Base-by-base conservation (phyloP, 2,888 invertebrate species). In the Agelastica alni region DNA sequence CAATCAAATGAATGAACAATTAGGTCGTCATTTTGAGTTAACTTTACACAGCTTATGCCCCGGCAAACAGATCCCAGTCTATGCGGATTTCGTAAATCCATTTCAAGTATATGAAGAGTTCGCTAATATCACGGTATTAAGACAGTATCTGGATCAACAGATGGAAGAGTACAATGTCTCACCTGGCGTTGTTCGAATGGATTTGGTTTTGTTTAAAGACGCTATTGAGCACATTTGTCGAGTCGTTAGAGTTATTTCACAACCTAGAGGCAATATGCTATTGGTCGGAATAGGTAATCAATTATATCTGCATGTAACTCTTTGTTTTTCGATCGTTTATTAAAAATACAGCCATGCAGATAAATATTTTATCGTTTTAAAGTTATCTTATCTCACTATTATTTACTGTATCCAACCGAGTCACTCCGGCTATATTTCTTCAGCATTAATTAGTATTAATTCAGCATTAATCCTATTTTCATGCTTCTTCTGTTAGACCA, bases 211-310 rank as follows among this genome's bases (percentile, higher is more conserved):
- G 54, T 94, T 93, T 76, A 86, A 84, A 64, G 93, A 94, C 70
- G 93, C 93, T 6, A 86, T 94, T 34, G 89, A 92, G 66, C 93
- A 94, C 75, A 83, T 94, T 48, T 87, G 88, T 56, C 85, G 91
- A 59, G 88, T 94, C 55, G 86, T 89, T 16, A 81, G 94, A 34
- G 90, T 93, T 20, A 84, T 94, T 51, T 89, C 93, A 1, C 93
- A 89, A 75, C 90, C 88, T 0, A 79, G 90, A 7, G 93, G 94
- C 1, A 86, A 94, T 73, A 83, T 91, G 84, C 78, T 94, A n/a
- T 13, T 46, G 2, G 49, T 56, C 18, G 56, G 56, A 36, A 44
- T 56, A 18, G 56, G 56, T 51, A 37, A 49, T n/a, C n/a, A n/a
- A n/a, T n/a, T n/a, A n/a, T n/a, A n/a, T n/a, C n/a, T n/a, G n/a